A percentile compares a stretch with the other conserved stretches of the same genome.
These are phyloP conservation scores for Phocoena sinus DNA, from an alignment of 2,113 vertebrate species.

Conservation along the genomic window DNA sequence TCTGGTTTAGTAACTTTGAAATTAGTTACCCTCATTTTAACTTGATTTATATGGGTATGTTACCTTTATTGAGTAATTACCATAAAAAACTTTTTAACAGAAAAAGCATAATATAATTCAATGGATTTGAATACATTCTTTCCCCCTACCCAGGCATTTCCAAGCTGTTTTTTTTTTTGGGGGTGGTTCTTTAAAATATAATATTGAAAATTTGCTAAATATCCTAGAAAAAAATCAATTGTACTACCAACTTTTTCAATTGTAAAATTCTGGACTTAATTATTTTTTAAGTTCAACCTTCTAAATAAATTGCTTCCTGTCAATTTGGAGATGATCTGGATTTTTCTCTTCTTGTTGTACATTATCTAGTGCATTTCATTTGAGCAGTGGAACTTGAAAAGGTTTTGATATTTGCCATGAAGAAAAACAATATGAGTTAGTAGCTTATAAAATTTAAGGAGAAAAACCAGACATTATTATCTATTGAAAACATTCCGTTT, in stretches of 20 bases:
- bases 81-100: conserved; percentile 33
- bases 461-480: conserved; percentile 21
- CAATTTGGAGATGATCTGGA: conserved; percentile 9
- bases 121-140: background rate
- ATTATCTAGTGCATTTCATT: conserved; percentile 13
- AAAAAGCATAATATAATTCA: conserved; percentile 29
- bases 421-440: background rate
- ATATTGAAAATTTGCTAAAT: conserved; percentile 21
- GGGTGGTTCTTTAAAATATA: background rate
- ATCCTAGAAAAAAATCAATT: conserved; percentile 5
- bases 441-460: conserved; percentile 44
- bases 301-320: conserved; percentile 37
- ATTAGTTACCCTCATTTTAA: conserved; percentile 1
- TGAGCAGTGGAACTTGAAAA: conserved; percentile 7
- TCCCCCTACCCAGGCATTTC: background rate
- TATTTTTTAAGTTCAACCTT: conserved; percentile 34
- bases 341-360: conserved; percentile 30
- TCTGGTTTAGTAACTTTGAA: conserved; percentile 36
- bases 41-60: background rate
- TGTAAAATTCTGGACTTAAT: conserved; percentile 44
- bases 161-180: background rate
- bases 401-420: background rate
- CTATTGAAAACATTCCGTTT: conserved; percentile 34
- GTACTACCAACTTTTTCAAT: conserved; percentile 10
- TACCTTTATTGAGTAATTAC: conserved; percentile 45